Evolutionary conservation across 2,888 invertebrate genomes (phyloP).

Genomic region (Hypomecis punctinalis): DNA sequence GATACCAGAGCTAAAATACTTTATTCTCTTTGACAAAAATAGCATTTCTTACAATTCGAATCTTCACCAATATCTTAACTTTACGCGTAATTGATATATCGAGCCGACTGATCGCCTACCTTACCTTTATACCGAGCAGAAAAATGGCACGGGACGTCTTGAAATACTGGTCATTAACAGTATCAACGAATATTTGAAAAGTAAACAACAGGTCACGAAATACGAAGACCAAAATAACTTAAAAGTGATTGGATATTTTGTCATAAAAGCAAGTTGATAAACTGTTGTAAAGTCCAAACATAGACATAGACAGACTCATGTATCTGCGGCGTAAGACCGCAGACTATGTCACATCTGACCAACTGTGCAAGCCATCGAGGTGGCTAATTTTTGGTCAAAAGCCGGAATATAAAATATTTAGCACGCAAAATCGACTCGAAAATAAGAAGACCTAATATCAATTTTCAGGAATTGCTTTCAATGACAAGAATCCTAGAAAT

Average conservation of each 20-base stretch:
- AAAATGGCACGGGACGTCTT: not conserved
- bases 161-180: slow-evolving; percentile 7
- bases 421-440: too few species aligned
- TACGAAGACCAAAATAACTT: too few species aligned
- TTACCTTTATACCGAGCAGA: slow-evolving; percentile 36
- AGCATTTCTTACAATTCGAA: slow-evolving; percentile 73
- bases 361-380: too few species aligned
- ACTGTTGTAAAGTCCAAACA: not conserved
- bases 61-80: slow-evolving; percentile 66
- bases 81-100: slow-evolving; percentile 78
- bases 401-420: too few species aligned
- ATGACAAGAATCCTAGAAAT: not conserved
- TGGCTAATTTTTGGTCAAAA: too few species aligned
- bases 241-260: not conserved
- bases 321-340: too few species aligned
- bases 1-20: slow-evolving; percentile 71
- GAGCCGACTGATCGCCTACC: slow-evolving; percentile 58
- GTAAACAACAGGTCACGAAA: not conserved
- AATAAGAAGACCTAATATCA: too few species aligned
- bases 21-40: slow-evolving; percentile 81
- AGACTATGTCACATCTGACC: too few species aligned
- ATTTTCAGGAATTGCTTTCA: not conserved
- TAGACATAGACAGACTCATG: too few species aligned
- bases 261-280: not conserved
- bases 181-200: not conserved